Evolutionary conservation across 2,888 invertebrate species (phyloP).

Genomic region (Heliothis peltigera): DNA sequence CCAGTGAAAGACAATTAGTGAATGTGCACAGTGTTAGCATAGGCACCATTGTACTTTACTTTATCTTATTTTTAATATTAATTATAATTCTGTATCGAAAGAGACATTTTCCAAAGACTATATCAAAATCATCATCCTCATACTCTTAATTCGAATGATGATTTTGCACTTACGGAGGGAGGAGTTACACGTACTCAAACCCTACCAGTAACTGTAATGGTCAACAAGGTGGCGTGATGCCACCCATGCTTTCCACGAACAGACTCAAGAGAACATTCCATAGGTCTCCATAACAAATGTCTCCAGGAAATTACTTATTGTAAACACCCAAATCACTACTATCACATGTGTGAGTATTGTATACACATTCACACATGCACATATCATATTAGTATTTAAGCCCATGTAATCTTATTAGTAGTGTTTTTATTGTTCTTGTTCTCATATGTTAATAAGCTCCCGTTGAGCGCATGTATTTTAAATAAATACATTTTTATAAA

Average conservation of each 20-base stretch:
- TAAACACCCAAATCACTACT: too few species aligned
- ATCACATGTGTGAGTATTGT: too few species aligned
- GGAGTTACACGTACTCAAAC: not conserved
- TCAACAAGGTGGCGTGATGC: not conserved
- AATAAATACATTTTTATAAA: too few species aligned
- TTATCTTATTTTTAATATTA: not conserved
- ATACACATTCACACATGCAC: too few species aligned
- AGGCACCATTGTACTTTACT: not conserved
- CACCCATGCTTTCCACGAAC: not conserved
- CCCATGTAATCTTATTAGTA: too few species aligned
- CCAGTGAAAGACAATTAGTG: not conserved
- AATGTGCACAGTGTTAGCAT: not conserved
- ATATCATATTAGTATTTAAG: too few species aligned
- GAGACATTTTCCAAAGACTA: not conserved
- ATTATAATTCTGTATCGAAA: not conserved
- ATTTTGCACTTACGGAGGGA: not conserved
- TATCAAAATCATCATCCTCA: not conserved
- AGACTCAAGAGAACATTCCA: not conserved
- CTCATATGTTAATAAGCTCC: too few species aligned
- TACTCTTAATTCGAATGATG: not conserved
- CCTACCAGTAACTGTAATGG: not conserved
- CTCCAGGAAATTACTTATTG: too few species aligned
- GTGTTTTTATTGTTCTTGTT: too few species aligned
- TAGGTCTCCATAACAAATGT: too few species aligned
- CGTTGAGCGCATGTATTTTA: too few species aligned